Percentiles rank a stretch among this genome's conserved stretches.
Conservation (phyloP, 2,888 invertebrate species). For the Melangyna quadrimaculata region DNA sequence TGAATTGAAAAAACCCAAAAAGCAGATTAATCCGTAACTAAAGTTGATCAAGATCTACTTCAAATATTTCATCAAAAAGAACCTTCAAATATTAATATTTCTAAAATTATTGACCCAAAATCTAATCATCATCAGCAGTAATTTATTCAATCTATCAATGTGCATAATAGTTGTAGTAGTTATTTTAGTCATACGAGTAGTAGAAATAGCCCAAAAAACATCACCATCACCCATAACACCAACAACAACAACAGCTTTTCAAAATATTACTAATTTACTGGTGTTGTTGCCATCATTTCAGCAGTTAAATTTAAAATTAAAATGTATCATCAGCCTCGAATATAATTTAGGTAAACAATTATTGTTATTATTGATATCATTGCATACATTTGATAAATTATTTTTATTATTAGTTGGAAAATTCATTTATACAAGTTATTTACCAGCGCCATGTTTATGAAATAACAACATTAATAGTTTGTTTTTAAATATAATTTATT, state of each 20-base stretch:
- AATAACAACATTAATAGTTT: slow-evolving; percentile 51
- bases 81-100: slow-evolving; percentile 60
- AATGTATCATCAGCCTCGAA: slow-evolving; percentile 60
- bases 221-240: background rate
- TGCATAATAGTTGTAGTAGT: slow-evolving; percentile 59
- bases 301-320: slow-evolving; percentile 44
- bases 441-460: slow-evolving; percentile 63
- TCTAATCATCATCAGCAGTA: slow-evolving; percentile 69
- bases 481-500: slow-evolving; percentile 38
- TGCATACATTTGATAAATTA: slow-evolving; percentile 48
- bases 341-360: slow-evolving; percentile 53
- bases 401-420: slow-evolving; percentile 49
- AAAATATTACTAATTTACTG: slow-evolving; percentile 7
- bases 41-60: slow-evolving; percentile 79
- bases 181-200: slow-evolving; percentile 13
- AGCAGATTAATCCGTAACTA: slow-evolving; percentile 88
- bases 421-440: slow-evolving; percentile 51
- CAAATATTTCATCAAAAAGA: slow-evolving; percentile 80
- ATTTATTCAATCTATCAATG: slow-evolving; percentile 70
- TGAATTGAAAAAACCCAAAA: slow-evolving; percentile 89
- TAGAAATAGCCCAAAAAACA: slow-evolving; percentile 13
- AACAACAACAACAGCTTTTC: slow-evolving; percentile 13
- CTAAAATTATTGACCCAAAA: slow-evolving; percentile 60
- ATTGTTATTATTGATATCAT: slow-evolving; percentile 55
- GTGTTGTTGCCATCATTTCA: slow-evolving; percentile 35